These are phyloP conservation scores for Heloderma charlesbogerti DNA, from an alignment of 2,113 vertebrate genomes.

Conservation along the genomic window DNA sequence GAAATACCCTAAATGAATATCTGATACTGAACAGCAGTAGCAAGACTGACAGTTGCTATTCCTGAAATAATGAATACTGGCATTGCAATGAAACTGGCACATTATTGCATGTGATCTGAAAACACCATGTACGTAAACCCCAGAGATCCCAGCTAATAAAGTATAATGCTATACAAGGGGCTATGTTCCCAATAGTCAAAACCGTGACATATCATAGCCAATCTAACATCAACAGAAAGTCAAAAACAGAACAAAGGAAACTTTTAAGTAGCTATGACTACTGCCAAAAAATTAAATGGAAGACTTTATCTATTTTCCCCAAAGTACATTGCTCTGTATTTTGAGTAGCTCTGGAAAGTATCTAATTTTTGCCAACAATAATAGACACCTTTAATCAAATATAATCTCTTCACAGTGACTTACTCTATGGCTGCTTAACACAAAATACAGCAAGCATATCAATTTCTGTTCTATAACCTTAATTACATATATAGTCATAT, in stretches of 20 bases:
- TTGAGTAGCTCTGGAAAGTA: constrained; percentile 54
- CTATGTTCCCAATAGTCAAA: constrained; percentile 34
- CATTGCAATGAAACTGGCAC: constrained; percentile 27
- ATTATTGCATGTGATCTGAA: constrained; percentile 42
- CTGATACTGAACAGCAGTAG: constrained; percentile 46
- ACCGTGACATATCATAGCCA: constrained; percentile 10
- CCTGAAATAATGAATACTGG: constrained; percentile 51
- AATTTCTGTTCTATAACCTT: constrained; percentile 44
- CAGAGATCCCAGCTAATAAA: constrained; percentile 66
- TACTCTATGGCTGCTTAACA: constrained; percentile 57
- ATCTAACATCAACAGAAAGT: constrained; percentile 68
- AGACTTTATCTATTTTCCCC: constrained; percentile 64
- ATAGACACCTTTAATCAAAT: constrained; percentile 59
- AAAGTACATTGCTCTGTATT: constrained; percentile 63
- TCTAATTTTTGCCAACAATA: constrained; percentile 64
- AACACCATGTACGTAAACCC: constrained; percentile 22
- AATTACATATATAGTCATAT: constrained; percentile 52
- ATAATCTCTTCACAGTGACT: constrained; percentile 43
- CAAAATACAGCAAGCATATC: constrained; percentile 37
- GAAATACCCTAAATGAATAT: constrained; percentile 32
- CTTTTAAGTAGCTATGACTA: constrained; percentile 56
- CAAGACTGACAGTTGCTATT: constrained; percentile 44
- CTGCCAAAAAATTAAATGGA: constrained; percentile 67
- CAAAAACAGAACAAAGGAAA: constrained; percentile 66
- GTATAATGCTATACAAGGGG: constrained; percentile 37